Percentiles rank a stretch among this genome's conserved stretches.
Evolutionary conservation across 1,140 invertebrate genomes (phyloP).

Genomic region (Drosophila pseudoobscura): DNA sequence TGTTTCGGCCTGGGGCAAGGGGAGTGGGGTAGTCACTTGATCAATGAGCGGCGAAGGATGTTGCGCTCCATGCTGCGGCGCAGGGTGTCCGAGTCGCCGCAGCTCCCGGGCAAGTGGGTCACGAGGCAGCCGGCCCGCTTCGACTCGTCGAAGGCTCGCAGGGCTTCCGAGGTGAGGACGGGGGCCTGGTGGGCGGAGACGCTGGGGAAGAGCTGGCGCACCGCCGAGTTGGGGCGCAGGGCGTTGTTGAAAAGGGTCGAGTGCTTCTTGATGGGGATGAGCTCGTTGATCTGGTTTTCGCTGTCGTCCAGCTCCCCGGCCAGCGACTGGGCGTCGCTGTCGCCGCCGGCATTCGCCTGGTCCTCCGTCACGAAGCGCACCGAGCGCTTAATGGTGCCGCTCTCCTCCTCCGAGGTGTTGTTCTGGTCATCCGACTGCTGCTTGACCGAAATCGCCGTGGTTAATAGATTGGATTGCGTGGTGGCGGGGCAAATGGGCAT

Average conservation of each 20-base stretch:
- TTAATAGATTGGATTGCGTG: too few species aligned
- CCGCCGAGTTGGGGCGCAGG: slow-evolving; percentile 87
- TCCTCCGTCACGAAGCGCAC: slow-evolving; percentile 77
- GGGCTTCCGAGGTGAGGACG: slow-evolving; percentile 86
- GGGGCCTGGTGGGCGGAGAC: slow-evolving; percentile 86
- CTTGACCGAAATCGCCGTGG: neutral
- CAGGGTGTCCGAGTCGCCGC: slow-evolving; percentile 85
- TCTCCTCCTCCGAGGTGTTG: slow-evolving; percentile 78
- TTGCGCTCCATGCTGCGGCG: slow-evolving; percentile 89
- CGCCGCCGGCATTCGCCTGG: slow-evolving; percentile 54
- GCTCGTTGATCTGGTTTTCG: slow-evolving; percentile 80
- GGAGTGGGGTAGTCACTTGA: slow-evolving; percentile 84
- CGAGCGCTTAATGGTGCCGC: slow-evolving; percentile 75
- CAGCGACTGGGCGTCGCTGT: slow-evolving; percentile 68
- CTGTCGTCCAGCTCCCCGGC: slow-evolving; percentile 64
- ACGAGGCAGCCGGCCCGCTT: slow-evolving; percentile 85
- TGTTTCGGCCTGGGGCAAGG: too few species aligned
- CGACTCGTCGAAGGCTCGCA: slow-evolving; percentile 87
- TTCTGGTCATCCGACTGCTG: slow-evolving; percentile 81
- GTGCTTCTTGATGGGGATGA: slow-evolving; percentile 82
- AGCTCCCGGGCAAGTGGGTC: slow-evolving; percentile 79
- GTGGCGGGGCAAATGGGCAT: too few species aligned
- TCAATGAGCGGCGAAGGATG: slow-evolving; percentile 87
- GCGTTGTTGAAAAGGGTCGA: slow-evolving; percentile 83
- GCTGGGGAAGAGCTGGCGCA: slow-evolving; percentile 88